Percentiles rank a stretch among this genome's conserved stretches.
These are phyloP conservation scores for Eleutherodactylus coqui DNA, from an alignment of 2,797 vertebrate genomes.

Conservation along the genomic window DNA sequence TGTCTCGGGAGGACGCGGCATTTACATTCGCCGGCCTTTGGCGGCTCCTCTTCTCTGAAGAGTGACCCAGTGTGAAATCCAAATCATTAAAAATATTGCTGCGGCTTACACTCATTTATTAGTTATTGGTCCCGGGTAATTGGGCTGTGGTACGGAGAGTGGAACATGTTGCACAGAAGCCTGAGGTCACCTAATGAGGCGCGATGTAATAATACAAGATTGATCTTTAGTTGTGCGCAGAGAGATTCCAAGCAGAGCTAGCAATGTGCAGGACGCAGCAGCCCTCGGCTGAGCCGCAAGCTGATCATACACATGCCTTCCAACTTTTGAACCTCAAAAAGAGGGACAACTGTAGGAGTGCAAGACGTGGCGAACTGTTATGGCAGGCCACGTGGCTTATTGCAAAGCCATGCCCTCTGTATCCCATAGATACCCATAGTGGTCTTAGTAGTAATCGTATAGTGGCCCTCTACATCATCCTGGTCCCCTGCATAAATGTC, in stretches of 20 bases:
- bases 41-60: not conserved
- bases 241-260: slow-evolving; percentile 8
- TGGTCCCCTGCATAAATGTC: too few relatives aligned
- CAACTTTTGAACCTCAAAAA: too few relatives aligned
- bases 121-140: slow-evolving; percentile 59
- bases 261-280: slow-evolving; percentile 23
- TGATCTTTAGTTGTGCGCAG: slow-evolving; percentile 50
- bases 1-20: slow-evolving; percentile 34
- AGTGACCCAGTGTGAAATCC: slow-evolving; percentile 48
- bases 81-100: slow-evolving; percentile 55
- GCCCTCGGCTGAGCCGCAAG: not conserved
- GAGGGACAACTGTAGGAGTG: too few relatives aligned
- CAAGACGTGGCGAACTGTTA: too few relatives aligned
- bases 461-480: too few relatives aligned
- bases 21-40: slow-evolving; percentile 29
- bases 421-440: too few relatives aligned
- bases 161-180: slow-evolving; percentile 46
- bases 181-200: slow-evolving; percentile 61
- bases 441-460: too few relatives aligned
- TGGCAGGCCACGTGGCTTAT: too few relatives aligned
- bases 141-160: slow-evolving; percentile 39
- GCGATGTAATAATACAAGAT: slow-evolving; percentile 59
- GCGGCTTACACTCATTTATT: slow-evolving; percentile 59
- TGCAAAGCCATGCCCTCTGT: too few relatives aligned
- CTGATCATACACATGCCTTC: not conserved